These are phyloP conservation scores for Anneissia japonica DNA, from an alignment of 35 echinoderm and acorn worm genomes.

Conservation along the genomic window DNA sequence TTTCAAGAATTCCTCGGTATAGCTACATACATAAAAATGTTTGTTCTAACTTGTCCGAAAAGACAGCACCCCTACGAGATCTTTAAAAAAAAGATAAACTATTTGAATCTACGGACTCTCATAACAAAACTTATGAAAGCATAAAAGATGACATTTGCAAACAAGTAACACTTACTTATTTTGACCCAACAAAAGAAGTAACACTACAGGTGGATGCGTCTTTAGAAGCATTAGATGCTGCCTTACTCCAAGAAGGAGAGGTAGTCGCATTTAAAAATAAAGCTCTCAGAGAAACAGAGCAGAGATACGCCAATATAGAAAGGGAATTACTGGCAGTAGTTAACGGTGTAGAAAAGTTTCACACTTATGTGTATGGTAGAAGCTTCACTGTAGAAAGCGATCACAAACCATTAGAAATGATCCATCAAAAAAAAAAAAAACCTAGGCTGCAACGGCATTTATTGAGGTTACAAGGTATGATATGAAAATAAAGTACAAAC, in stretches of 20 bases:
- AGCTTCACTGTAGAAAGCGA: neutral
- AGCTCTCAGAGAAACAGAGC: constrained; percentile 23
- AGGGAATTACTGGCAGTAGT: neutral
- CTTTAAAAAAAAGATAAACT: too few relatives aligned
- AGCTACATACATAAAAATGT: constrained; percentile 45
- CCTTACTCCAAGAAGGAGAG: constrained; percentile 11
- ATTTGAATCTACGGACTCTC: too few relatives aligned
- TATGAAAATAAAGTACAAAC: constrained; percentile 25
- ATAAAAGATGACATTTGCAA: too few relatives aligned
- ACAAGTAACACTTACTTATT: too few relatives aligned
- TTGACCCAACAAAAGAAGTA: too few relatives aligned
- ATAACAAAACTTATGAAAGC: too few relatives aligned
- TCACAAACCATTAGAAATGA: neutral
- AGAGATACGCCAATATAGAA: neutral
- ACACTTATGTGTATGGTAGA: neutral
- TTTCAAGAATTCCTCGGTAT: constrained; percentile 46
- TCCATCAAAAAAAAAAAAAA: constrained; percentile 9
- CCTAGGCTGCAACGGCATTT: constrained; percentile 3
- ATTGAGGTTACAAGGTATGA: constrained; percentile 35
- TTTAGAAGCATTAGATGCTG: constrained; percentile 15
- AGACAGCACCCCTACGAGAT: too few relatives aligned
- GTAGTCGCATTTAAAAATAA: constrained; percentile 19
- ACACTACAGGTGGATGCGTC: constrained; percentile 51
- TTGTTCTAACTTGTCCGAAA: too few relatives aligned
- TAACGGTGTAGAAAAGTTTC: neutral